phyloP scores from a whole-genome alignment of 2,113 vertebrate genomes.

The Brachirus orientalis region DNA sequence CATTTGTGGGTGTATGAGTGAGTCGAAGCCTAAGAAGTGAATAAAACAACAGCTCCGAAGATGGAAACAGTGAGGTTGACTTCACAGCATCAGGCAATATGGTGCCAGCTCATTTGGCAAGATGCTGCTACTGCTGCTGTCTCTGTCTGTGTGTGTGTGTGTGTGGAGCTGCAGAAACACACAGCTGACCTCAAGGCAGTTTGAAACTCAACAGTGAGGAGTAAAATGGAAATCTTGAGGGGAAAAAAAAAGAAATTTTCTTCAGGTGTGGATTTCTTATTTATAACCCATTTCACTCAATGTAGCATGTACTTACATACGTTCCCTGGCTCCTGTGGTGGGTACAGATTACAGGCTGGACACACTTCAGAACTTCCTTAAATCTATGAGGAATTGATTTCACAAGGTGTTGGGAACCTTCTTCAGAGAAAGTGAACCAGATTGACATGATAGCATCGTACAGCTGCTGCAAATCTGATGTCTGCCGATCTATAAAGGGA shows the following conservation, averaged over 20 bases:
- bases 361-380: too few relatives aligned
- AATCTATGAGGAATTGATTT: too few relatives aligned
- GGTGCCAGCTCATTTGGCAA: constrained; percentile 50
- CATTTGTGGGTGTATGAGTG: constrained; percentile 60
- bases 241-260: constrained; percentile 8
- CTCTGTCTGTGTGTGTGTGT: too few relatives aligned
- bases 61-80: constrained; percentile 57
- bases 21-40: constrained; percentile 59
- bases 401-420: too few relatives aligned
- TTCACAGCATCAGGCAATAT: constrained; percentile 50
- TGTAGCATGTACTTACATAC: too few relatives aligned
- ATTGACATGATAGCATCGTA: too few relatives aligned
- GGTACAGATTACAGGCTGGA: neutral
- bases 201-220: constrained; percentile 36
- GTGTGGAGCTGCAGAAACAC: constrained; percentile 22
- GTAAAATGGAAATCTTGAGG: constrained; percentile 18
- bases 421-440: too few relatives aligned
- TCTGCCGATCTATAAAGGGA: too few relatives aligned
- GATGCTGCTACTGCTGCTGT: constrained; percentile 16
- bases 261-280: constrained; percentile 12
- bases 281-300: constrained; percentile 22
- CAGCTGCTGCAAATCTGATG: too few relatives aligned
- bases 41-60: constrained; percentile 59
- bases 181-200: constrained; percentile 50
- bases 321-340: neutral